Evolutionary conservation across 2,888 invertebrate species (phyloP).

Genomic region (Crematogaster levior): DNA sequence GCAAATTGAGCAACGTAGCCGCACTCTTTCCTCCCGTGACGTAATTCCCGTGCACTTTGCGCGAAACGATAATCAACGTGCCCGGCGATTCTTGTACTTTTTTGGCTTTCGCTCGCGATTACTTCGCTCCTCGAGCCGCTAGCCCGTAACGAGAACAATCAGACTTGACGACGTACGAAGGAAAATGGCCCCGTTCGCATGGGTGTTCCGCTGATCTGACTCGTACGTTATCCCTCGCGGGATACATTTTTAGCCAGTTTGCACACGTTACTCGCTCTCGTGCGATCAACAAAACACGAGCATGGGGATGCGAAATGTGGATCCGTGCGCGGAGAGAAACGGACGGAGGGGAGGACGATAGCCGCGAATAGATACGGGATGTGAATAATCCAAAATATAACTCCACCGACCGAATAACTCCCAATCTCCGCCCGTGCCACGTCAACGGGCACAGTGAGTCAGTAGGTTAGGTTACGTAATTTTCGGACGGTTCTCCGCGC

Average conservation of each 20-base stretch:
- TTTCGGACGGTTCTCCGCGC: conserved; percentile 69
- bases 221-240: not conserved
- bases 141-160: conserved; percentile 26
- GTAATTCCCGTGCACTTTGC: conserved; percentile 46
- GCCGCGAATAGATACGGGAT: conserved; percentile 33
- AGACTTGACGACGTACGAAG: not conserved
- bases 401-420: conserved; percentile 55
- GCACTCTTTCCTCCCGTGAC: conserved; percentile 45
- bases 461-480: conserved; percentile 82
- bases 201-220: not conserved
- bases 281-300: conserved; percentile 12
- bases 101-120: not conserved
- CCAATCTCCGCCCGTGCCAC: conserved; percentile 50
- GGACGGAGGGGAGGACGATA: not conserved
- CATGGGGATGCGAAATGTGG: not conserved
- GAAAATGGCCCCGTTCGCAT: not conserved
- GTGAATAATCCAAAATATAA: conserved; percentile 40
- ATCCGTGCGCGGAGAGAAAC: not conserved
- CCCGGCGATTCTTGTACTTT: conserved; percentile 16
- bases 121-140: not conserved
- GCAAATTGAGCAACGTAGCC: conserved; percentile 71
- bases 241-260: conserved; percentile 9
- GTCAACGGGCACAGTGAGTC: conserved; percentile 76
- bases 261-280: conserved; percentile 30
- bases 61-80: conserved; percentile 26